Evolutionary conservation across 2,888 invertebrate species (phyloP).

Genomic region (Erynnis tages): DNA sequence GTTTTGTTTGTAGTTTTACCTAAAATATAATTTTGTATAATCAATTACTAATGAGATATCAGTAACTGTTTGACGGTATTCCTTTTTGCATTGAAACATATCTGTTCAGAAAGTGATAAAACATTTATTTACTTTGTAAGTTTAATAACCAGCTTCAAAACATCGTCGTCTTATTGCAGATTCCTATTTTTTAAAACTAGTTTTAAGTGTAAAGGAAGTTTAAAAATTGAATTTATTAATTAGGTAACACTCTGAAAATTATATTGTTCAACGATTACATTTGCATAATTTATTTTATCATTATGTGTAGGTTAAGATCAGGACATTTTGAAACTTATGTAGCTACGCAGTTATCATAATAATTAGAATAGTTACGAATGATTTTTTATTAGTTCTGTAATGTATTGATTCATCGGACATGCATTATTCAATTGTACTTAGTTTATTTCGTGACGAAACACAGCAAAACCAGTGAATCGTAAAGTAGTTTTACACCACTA

Average conservation of each 20-base stretch:
- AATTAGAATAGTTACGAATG: slow-evolving; percentile 1
- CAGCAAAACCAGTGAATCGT: slow-evolving; percentile 17
- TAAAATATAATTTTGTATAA: slow-evolving; percentile 31
- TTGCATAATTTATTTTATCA: slow-evolving; percentile 57
- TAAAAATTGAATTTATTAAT: slow-evolving; percentile 30
- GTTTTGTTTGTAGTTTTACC: slow-evolving; percentile 29
- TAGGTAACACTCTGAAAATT: slow-evolving; percentile 48
- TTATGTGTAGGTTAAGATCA: slow-evolving; percentile 53
- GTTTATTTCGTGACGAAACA: neutral
- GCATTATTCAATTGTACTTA: slow-evolving; percentile 12
- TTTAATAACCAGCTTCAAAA: slow-evolving; percentile 31
- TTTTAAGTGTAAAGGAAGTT: slow-evolving; percentile 64
- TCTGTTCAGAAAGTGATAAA: slow-evolving; percentile 42
- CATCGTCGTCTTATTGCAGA: slow-evolving; percentile 69
- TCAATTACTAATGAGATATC: too few relatives aligned
- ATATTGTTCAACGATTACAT: slow-evolving; percentile 49
- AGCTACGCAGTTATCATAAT: slow-evolving; percentile 17
- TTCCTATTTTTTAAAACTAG: slow-evolving; percentile 76
- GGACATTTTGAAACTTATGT: slow-evolving; percentile 41
- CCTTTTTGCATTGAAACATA: slow-evolving; percentile 44
- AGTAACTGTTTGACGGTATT: slow-evolving; percentile 21
- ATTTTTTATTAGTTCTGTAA: slow-evolving; percentile 11
- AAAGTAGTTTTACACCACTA: neutral
- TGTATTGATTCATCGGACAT: slow-evolving; percentile 15
- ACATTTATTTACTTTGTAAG: slow-evolving; percentile 10